Evolutionary conservation across 1,140 invertebrate species (phyloP).

Genomic region (Pseudomyrmex cubaensis): DNA sequence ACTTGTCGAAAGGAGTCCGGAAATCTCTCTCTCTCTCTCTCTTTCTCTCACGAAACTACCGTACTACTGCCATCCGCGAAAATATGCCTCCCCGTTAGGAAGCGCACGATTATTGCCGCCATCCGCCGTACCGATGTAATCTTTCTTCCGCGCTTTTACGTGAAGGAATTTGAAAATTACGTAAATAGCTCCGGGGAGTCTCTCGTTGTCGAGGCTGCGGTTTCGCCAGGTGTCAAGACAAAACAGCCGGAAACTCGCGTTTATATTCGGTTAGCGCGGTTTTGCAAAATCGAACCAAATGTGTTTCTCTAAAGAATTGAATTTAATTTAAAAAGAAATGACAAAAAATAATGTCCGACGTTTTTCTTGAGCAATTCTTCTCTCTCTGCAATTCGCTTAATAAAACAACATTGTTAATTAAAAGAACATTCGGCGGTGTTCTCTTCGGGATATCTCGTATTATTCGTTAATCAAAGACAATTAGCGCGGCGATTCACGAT

Average conservation of each 20-base stretch:
- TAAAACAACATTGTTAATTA: too few species aligned
- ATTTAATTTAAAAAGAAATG: too few species aligned
- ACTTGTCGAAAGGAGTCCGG: constrained; percentile 71
- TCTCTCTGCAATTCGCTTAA: too few species aligned
- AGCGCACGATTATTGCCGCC: constrained; percentile 63
- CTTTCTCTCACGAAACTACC: constrained; percentile 58
- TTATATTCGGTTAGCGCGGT: not conserved
- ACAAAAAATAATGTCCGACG: too few species aligned
- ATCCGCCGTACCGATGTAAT: constrained; percentile 51
- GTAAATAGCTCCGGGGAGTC: constrained; percentile 1
- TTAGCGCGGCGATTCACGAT: not conserved
- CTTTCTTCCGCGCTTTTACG: constrained; percentile 46
- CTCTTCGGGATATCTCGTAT: not conserved
- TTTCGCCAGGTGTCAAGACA: not conserved
- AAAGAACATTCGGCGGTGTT: not conserved
- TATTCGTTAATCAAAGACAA: not conserved
- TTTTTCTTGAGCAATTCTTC: too few species aligned
- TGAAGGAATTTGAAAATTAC: constrained; percentile 52
- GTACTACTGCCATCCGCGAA: constrained; percentile 69
- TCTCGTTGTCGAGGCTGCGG: not conserved
- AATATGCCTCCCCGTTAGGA: constrained; percentile 64
- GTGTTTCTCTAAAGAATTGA: too few species aligned
- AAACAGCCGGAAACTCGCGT: not conserved
- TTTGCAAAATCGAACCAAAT: too few species aligned
- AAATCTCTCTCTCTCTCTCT: constrained; percentile 65